Conservation (phyloP, 2,888 invertebrate genomes). For the Tolmerus cingulatus region DNA sequence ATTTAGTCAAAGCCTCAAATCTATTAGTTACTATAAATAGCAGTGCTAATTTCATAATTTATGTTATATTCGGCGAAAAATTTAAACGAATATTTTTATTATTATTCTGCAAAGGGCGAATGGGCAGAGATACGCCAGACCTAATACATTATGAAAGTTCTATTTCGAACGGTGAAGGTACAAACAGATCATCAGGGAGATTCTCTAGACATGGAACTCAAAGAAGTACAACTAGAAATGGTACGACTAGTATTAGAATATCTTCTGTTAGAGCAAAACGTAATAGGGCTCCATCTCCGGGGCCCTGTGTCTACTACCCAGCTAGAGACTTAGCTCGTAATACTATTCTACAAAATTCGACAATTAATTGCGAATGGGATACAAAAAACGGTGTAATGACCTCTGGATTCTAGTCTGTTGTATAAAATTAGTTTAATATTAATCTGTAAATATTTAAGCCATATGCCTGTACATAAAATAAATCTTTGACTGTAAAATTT, state of each 20-base stretch:
- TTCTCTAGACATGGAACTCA: slow-evolving; percentile 66
- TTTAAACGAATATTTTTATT: slow-evolving; percentile 87
- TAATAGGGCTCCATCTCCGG: slow-evolving; percentile 63
- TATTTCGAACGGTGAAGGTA: slow-evolving; percentile 78
- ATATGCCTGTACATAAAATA: neutral
- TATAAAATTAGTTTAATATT: neutral
- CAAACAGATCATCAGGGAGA: slow-evolving; percentile 70
- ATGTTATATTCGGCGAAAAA: slow-evolving; percentile 97
- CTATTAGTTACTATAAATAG: slow-evolving; percentile 95
- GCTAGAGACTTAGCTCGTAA: slow-evolving; percentile 60
- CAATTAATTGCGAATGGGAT: slow-evolving; percentile 60
- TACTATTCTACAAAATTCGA: slow-evolving; percentile 46
- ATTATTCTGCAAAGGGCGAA: slow-evolving; percentile 75
- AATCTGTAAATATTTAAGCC: neutral
- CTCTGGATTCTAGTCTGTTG: slow-evolving; percentile 57
- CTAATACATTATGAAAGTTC: slow-evolving; percentile 84
- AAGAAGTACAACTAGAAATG: slow-evolving; percentile 57
- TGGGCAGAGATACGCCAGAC: slow-evolving; percentile 74
- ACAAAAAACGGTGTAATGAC: slow-evolving; percentile 61
- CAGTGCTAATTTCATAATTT: slow-evolving; percentile 96
- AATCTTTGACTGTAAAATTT: neutral
- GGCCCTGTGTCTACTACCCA: slow-evolving; percentile 64
- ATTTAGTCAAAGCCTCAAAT: slow-evolving; percentile 84
- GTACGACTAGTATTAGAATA: slow-evolving; percentile 57
- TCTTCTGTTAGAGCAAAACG: slow-evolving; percentile 56